Conservation (phyloP, 2,113 vertebrate species). For the Heterocephalus glaber region DNA sequence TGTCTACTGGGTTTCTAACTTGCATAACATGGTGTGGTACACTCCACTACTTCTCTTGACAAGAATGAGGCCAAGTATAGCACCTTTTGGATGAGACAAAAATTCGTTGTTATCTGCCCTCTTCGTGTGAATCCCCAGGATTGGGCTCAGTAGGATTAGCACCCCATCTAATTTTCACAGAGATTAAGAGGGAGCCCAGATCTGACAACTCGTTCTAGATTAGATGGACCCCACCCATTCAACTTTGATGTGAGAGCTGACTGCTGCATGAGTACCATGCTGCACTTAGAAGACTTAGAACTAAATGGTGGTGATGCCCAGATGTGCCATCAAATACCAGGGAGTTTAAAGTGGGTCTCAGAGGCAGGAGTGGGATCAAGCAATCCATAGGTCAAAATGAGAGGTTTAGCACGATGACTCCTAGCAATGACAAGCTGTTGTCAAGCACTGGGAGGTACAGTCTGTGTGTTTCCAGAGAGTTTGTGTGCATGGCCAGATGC, state of each 20-base stretch:
- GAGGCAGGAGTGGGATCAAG: background rate
- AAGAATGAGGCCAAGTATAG: background rate
- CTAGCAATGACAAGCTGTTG: background rate
- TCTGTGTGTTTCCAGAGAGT: background rate
- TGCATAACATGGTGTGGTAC: background rate
- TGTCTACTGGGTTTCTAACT: background rate
- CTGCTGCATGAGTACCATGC: background rate
- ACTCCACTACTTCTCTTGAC: background rate
- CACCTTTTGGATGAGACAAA: rapidly evolving
- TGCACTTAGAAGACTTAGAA: background rate
- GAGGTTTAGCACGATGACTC: background rate
- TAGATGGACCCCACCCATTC: too few species aligned
- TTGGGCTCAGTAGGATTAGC: too few species aligned
- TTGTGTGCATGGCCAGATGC: background rate
- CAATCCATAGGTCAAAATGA: background rate
- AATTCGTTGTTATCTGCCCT: background rate
- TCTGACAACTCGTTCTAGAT: background rate
- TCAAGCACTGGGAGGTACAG: too few species aligned
- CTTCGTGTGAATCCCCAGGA: background rate
- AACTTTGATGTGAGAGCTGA: background rate
- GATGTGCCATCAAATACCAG: background rate
- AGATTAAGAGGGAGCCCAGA: too few species aligned
- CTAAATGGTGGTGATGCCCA: background rate
- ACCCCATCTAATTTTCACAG: background rate
- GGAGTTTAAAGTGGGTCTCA: background rate